Percentiles rank a stretch among this genome's conserved stretches.
These are phyloP conservation scores for Dermochelys coriacea DNA, from an alignment of 2,797 vertebrate genomes.

Conservation along the genomic window DNA sequence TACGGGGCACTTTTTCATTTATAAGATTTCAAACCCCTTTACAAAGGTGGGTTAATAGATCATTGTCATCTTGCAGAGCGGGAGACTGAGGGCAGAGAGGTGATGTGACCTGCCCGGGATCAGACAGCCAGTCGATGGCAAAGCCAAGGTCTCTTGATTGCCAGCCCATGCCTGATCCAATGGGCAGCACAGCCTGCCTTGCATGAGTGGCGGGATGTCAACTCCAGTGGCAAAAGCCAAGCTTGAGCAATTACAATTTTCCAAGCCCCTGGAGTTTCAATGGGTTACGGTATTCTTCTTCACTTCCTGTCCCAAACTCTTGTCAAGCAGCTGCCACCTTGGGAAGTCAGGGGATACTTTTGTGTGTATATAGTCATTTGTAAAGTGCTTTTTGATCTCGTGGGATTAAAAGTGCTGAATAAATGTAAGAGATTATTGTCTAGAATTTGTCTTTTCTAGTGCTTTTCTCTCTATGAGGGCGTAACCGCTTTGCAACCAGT, in stretches of 20 bases:
- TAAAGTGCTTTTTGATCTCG: neutral
- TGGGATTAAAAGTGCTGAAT: neutral
- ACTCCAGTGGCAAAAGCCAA: no score
- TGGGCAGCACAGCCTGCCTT: neutral
- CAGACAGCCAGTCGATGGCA: neutral
- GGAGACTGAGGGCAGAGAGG: neutral
- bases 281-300: neutral
- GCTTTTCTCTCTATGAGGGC: neutral
- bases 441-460: neutral
- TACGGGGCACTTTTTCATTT: neutral
- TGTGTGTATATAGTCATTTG: rapidly evolving
- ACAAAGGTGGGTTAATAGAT: neutral
- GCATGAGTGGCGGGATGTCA: neutral
- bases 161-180: neutral
- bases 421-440: neutral
- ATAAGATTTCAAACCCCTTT: slow-evolving; percentile 29
- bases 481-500: neutral
- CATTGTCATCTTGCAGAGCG: slow-evolving; percentile 21
- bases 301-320: neutral
- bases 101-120: slow-evolving; percentile 6
- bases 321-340: neutral
- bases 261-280: neutral
- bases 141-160: slow-evolving; percentile 33
- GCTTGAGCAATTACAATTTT: neutral
- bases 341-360: neutral